Conservation (phyloP, 2,888 invertebrate genomes). For the Cerceris ruficornis region DNA sequence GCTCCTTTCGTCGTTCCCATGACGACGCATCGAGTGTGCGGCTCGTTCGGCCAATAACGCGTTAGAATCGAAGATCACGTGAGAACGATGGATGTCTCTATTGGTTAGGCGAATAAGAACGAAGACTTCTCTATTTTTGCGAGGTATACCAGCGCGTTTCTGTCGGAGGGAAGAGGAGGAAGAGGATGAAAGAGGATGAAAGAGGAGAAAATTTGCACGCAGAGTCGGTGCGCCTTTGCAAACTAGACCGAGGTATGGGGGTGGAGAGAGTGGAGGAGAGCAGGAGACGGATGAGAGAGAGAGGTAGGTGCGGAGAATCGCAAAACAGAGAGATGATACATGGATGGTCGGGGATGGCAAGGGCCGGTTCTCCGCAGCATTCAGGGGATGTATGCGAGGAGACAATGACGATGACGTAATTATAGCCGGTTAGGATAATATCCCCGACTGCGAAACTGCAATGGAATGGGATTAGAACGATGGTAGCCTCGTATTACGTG, state of each 20-base stretch:
- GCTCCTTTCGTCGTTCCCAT: too few species aligned
- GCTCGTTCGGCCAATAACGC: too few species aligned
- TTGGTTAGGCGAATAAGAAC: too few species aligned
- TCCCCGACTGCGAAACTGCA: conserved; percentile 69
- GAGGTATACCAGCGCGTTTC: too few species aligned
- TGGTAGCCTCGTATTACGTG: conserved; percentile 30
- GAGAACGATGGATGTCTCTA: too few species aligned
- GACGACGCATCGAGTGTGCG: too few species aligned
- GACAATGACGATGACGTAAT: conserved; percentile 79
- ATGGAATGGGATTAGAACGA: conserved; percentile 65
- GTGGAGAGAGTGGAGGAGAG: background rate
- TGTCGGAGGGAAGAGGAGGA: background rate
- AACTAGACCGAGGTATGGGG: conserved; percentile 1
- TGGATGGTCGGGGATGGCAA: conserved; percentile 20
- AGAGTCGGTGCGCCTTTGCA: conserved; percentile 7
- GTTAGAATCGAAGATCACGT: too few species aligned
- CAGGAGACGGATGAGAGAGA: background rate
- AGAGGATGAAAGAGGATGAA: conserved; percentile 5
- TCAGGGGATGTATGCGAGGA: conserved; percentile 63
- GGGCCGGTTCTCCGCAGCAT: conserved; percentile 49
- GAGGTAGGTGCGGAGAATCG: conserved; percentile 4
- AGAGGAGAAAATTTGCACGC: conserved; percentile 9
- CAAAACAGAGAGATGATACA: conserved; percentile 15
- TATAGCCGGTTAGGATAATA: conserved; percentile 78
- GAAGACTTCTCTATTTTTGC: too few species aligned